Percentiles rank a stretch among this genome's conserved stretches.
Evolutionary conservation across 1,140 invertebrate genomes (phyloP).

Genomic region (Euwallacea fornicatus): DNA sequence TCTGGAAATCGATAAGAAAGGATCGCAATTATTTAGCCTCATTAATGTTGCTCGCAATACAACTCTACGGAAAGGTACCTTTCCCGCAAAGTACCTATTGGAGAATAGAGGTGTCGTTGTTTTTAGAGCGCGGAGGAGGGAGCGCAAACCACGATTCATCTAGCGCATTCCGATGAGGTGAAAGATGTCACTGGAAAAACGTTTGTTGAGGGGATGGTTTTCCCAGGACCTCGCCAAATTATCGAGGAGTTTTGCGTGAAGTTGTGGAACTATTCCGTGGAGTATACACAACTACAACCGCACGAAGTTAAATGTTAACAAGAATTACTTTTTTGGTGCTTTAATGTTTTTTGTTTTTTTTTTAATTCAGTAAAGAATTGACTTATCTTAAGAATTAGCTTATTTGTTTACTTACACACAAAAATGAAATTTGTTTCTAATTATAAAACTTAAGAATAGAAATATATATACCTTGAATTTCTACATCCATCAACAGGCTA

Average conservation of each 20-base stretch:
- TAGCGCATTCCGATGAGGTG: slow-evolving; percentile 29
- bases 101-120: background rate
- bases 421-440: too few relatives aligned
- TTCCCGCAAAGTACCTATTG: background rate
- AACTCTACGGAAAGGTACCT: slow-evolving; percentile 6
- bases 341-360: background rate
- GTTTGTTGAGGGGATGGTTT: slow-evolving; percentile 25
- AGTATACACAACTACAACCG: slow-evolving; percentile 11
- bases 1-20: background rate
- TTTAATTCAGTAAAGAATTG: background rate
- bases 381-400: background rate
- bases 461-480: too few relatives aligned
- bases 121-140: slow-evolving; percentile 35
- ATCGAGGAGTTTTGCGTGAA: slow-evolving; percentile 24
- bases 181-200: slow-evolving; percentile 33
- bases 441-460: too few relatives aligned
- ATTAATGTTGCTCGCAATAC: background rate
- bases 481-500: background rate
- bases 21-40: background rate
- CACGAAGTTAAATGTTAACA: slow-evolving; percentile 22
- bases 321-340: background rate
- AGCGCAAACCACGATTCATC: slow-evolving; percentile 33
- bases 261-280: slow-evolving; percentile 23
- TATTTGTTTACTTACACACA: too few relatives aligned
- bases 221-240: slow-evolving; percentile 20